Evolutionary conservation across 2,113 vertebrate genomes (phyloP).

Genomic region (Dermatemys mawii): DNA sequence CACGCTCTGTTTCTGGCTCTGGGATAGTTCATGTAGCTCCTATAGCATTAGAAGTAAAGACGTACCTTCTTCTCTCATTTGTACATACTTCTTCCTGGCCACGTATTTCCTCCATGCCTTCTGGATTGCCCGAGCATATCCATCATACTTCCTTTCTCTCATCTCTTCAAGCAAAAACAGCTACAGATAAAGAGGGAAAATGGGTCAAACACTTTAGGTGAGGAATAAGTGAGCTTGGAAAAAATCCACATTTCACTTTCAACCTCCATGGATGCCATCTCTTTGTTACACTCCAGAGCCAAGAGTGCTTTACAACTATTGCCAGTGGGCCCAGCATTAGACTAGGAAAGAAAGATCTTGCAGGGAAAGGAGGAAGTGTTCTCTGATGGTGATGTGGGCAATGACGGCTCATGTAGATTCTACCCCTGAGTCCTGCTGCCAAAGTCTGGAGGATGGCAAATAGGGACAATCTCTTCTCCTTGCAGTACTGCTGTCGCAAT

Average conservation of each 20-base stretch:
- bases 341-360: neutral
- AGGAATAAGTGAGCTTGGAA: neutral
- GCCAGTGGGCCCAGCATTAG: neutral
- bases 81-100: conserved; percentile 94
- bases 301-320: neutral
- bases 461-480: neutral
- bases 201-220: neutral
- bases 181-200: conserved; percentile 69
- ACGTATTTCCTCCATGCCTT: conserved; percentile 92
- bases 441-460: neutral
- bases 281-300: neutral
- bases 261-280: neutral
- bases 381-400: neutral
- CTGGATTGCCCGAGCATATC: conserved; percentile 94
- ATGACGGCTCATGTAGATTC: neutral
- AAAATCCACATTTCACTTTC: neutral
- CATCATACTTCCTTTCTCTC: conserved; percentile 95
- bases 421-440: neutral
- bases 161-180: conserved; percentile 97
- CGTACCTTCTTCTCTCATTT: conserved; percentile 98
- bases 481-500: neutral
- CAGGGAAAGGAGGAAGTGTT: neutral
- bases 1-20: neutral
- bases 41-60: neutral
- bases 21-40: neutral